Evolutionary conservation across 2,888 invertebrate genomes (phyloP), one percentile per base, ranked within the genome.

Genomic region (Caradrina kadenii): DNA sequence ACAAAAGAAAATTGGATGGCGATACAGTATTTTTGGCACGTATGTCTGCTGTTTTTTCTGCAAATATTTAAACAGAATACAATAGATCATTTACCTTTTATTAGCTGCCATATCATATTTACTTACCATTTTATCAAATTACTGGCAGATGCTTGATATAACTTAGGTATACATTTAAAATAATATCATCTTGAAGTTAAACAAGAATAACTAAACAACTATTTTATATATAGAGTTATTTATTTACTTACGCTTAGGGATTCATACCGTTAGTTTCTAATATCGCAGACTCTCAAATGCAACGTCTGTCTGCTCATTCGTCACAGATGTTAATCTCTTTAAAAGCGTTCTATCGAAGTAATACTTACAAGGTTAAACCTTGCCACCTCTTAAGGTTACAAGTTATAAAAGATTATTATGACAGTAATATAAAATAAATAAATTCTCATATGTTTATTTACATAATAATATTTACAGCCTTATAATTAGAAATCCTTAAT

Each of bases 261-360:
- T 63, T 55, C 3, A 35, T 64, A 17, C 1, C 17, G 45, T 49
- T 39, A 7, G 7, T 48, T 61, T 64, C 8, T 6, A 39, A 56
- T 10, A 56, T 56, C 50, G 15, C 26, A 39, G 19, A 45, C 26
- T 49, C 10, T 54, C 31, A 50, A 42, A 26, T 65, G 42, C 15
- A 39, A 52, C 13, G 6, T 52, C 2, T 52, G 26, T 52, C 21
- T 56, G 22, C 11, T 56, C n/a, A 73, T 39, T 21, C 21, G 39
- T 73, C 52, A 52, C 52, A 71, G 73, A 64, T 58, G 45, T 56
- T 17, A 22, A 45, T 45, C 1, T 50, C n/a, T 19, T 11, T 21
- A 15, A 73, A 45, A 56, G n/a, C 31, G 49, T 7, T 26, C 31
- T n/a, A 15, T 6, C 39, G 39, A 26, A 50, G 21, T 21, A 21